Conservation (phyloP, 2,113 vertebrate genomes). For the Pteropus alecto region DNA sequence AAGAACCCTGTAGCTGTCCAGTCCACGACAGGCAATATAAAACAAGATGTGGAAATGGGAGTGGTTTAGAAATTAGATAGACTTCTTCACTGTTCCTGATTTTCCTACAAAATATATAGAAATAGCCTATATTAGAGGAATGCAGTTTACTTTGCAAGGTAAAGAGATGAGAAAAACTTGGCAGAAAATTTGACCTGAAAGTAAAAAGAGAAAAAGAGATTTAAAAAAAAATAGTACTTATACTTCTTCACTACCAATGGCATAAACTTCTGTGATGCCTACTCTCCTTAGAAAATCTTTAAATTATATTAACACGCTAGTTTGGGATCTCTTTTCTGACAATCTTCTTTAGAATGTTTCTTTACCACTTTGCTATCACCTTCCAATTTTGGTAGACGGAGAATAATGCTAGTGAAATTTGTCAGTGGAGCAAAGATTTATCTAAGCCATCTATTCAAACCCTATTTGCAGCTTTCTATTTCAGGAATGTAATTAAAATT, state of each 20-base stretch:
- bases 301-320: not conserved
- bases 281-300: not conserved
- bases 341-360: not conserved
- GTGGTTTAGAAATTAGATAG: not conserved
- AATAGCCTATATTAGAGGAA: not conserved
- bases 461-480: slow-evolving; percentile 50
- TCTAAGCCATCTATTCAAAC: slow-evolving; percentile 45
- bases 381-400: slow-evolving; percentile 19
- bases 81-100: not conserved
- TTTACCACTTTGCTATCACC: not conserved
- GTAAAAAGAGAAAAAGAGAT: not conserved
- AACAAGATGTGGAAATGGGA: slow-evolving; percentile 22
- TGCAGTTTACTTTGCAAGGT: not conserved
- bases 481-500: slow-evolving; percentile 68
- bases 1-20: not conserved
- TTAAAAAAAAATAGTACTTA: not conserved
- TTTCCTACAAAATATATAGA: not conserved
- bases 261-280: not conserved
- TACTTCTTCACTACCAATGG: not conserved
- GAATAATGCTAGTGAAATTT: slow-evolving; percentile 1
- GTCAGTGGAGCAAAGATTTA: slow-evolving; percentile 38
- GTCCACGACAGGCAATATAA: not conserved
- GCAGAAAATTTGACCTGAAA: slow-evolving; percentile 12
- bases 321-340: not conserved
- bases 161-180: not conserved